phyloP scores from a whole-genome alignment of 2,113 vertebrate species.

The Nothoprocta pentlandii region DNA sequence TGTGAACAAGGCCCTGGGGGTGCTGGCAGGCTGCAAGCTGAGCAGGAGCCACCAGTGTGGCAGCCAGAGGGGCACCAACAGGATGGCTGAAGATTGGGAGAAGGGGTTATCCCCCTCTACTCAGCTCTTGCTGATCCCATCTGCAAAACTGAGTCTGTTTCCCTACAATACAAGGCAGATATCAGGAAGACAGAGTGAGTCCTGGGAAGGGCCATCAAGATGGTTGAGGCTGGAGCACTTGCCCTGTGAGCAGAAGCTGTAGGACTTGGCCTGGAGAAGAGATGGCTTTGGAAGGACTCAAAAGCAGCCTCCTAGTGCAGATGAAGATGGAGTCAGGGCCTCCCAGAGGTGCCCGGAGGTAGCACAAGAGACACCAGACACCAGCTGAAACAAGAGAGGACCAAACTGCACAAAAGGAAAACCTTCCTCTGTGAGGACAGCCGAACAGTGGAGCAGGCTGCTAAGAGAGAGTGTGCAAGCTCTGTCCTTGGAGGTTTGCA shows the following conservation, averaged over 20 bases:
- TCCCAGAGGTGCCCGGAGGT: neutral
- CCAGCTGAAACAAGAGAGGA: neutral
- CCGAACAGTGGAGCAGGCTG: rapidly evolving
- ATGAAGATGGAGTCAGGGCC: neutral
- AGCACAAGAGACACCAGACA: neutral
- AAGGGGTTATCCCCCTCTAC: neutral
- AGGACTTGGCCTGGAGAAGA: neutral
- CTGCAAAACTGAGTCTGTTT: neutral
- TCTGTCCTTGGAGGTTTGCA: neutral
- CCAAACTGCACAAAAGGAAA: neutral
- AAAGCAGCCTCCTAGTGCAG: neutral
- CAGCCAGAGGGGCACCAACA: neutral
- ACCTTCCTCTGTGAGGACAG: neutral
- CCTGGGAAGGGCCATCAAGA: rapidly evolving
- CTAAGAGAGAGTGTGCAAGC: neutral
- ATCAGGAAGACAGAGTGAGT: rapidly evolving
- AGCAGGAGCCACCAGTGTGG: neutral
- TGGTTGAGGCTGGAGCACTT: neutral
- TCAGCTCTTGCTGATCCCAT: neutral
- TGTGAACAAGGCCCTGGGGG: conserved; percentile 27
- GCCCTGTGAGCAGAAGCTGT: neutral
- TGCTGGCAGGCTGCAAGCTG: neutral
- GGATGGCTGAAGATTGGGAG: neutral
- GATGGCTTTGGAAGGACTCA: neutral
- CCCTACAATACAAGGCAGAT: neutral